These are phyloP conservation scores for Cavia aperea DNA, from an alignment of 2,113 vertebrate genomes.

Conservation along the genomic window DNA sequence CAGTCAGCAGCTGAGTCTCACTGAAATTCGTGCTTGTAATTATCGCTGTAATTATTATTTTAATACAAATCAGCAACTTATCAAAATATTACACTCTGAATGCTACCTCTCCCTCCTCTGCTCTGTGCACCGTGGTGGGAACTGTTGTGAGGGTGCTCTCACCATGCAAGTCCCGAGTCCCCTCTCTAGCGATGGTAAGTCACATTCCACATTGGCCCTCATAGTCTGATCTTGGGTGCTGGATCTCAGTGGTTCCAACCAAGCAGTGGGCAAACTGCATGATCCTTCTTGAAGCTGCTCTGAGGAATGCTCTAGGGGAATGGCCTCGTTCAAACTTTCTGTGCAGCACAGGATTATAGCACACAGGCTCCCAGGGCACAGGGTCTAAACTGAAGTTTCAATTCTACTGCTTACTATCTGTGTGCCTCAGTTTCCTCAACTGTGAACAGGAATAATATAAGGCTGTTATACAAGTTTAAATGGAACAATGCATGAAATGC, in stretches of 20 bases:
- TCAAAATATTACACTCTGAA: constrained; percentile 65
- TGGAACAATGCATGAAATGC: not conserved
- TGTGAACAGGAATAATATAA: not conserved
- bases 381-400: not conserved
- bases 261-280: rapidly evolving
- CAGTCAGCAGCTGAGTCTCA: constrained; percentile 64
- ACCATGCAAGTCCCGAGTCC: not conserved
- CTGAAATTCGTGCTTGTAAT: constrained; percentile 67
- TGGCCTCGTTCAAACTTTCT: not conserved
- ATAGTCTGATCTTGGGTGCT: rapidly evolving
- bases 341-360: too few species aligned
- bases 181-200: not conserved
- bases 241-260: not conserved
- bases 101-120: constrained; percentile 23
- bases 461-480: rapidly evolving
- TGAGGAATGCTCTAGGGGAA: not conserved
- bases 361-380: not conserved
- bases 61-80: constrained; percentile 73
- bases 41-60: constrained; percentile 75
- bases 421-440: not conserved
- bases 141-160: constrained; percentile 32
- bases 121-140: not conserved
- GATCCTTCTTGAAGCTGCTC: not conserved
- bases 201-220: not conserved
- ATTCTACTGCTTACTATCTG: not conserved